Conservation (phyloP, 2,888 invertebrate species). For the Camptogramma bilineatum region DNA sequence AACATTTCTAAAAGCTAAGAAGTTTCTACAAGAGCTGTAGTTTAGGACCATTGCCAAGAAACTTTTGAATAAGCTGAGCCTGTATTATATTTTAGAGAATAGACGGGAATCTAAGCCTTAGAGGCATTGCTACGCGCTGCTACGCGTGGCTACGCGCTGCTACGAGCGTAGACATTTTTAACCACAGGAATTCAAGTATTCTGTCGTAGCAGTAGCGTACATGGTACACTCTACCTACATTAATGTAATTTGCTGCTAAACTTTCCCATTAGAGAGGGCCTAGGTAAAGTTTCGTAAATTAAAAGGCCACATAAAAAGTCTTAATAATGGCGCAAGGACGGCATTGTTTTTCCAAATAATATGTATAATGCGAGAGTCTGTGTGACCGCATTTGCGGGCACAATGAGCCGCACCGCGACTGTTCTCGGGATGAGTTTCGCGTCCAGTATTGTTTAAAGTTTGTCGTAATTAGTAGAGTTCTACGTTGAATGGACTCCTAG, state of each 20-base stretch:
- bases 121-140: slow-evolving; percentile 2
- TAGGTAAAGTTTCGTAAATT: slow-evolving; percentile 26
- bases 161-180: slow-evolving; percentile 1
- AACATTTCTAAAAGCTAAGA: slow-evolving; percentile 16
- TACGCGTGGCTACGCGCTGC: slow-evolving; percentile 8
- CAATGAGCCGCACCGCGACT: slow-evolving; percentile 78
- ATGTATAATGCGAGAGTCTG: slow-evolving; percentile 79
- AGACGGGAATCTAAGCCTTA: slow-evolving; percentile 4
- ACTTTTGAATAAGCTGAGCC: slow-evolving; percentile 20
- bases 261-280: slow-evolving; percentile 17
- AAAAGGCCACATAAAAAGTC: slow-evolving; percentile 74
- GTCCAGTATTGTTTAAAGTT: slow-evolving; percentile 85
- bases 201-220: background rate
- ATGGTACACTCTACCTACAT: background rate
- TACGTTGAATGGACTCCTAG: slow-evolving; percentile 77
- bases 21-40: slow-evolving; percentile 20
- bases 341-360: slow-evolving; percentile 83
- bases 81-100: slow-evolving; percentile 20
- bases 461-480: slow-evolving; percentile 84
- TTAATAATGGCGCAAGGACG: slow-evolving; percentile 76
- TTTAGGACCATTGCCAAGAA: slow-evolving; percentile 31
- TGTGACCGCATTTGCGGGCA: slow-evolving; percentile 81
- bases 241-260: slow-evolving; percentile 1
- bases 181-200: background rate
- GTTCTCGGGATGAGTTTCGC: slow-evolving; percentile 80